phyloP scores from a whole-genome alignment of 2,888 invertebrate species.

The Aspidiotus rigidus region DNA sequence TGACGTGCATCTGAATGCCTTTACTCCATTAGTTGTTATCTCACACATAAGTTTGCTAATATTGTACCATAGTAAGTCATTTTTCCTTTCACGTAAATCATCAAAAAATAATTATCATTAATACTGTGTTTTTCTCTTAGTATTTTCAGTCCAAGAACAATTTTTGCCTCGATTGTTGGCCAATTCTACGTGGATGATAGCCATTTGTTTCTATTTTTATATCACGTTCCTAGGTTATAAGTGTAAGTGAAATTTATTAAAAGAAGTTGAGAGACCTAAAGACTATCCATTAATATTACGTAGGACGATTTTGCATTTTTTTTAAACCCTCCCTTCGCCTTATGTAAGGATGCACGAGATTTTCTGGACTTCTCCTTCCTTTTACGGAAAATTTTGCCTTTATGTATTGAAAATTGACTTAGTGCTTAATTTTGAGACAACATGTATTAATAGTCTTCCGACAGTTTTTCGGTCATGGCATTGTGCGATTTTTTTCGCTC shows the following conservation, averaged over 20 bases:
- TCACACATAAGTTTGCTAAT: constrained; percentile 87
- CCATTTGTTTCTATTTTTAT: constrained; percentile 84
- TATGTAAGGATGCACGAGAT: too few relatives aligned
- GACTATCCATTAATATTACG: constrained; percentile 29
- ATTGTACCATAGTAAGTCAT: constrained; percentile 65
- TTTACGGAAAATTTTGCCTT: too few relatives aligned
- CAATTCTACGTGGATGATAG: constrained; percentile 87
- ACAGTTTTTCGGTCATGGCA: too few relatives aligned
- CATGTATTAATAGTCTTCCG: too few relatives aligned
- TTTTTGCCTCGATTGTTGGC: constrained; percentile 76
- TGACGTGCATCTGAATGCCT: constrained; percentile 96
- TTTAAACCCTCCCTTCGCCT: too few relatives aligned
- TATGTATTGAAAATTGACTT: too few relatives aligned
- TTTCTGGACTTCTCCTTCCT: too few relatives aligned
- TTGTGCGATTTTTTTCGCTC: too few relatives aligned
- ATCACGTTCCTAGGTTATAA: constrained; percentile 96
- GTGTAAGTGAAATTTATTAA: constrained; percentile 52
- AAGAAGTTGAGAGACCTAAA: constrained; percentile 23
- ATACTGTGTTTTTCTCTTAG: constrained; percentile 46
- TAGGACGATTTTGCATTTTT: too few relatives aligned
- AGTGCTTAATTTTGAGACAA: too few relatives aligned
- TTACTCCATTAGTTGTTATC: constrained; percentile 90
- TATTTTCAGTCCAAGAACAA: constrained; percentile 63
- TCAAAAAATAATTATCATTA: neutral
- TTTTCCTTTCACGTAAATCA: neutral